Evolutionary conservation across 2,888 invertebrate genomes (phyloP).

Genomic region (Pseudanteris insignis): DNA sequence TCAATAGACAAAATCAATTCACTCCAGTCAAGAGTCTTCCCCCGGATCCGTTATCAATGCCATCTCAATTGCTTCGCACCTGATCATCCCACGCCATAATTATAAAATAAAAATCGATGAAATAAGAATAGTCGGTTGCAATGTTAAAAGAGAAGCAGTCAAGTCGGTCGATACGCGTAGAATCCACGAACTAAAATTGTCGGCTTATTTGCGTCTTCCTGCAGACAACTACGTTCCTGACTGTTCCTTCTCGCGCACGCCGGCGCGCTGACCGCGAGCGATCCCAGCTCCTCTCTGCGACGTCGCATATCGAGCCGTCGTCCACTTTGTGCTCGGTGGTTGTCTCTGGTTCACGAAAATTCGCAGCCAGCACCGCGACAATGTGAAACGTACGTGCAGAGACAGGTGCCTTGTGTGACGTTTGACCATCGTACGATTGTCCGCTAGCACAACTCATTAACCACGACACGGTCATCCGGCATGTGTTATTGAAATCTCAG

Average conservation of each 20-base stretch:
- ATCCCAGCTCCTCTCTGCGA: conserved; percentile 51
- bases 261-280: conserved; percentile 63
- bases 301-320: conserved; percentile 36
- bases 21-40: background rate
- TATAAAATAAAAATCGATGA: conserved; percentile 10
- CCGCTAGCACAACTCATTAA: background rate
- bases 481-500: conserved; percentile 5
- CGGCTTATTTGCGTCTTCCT: conserved; percentile 29
- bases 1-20: conserved; percentile 8
- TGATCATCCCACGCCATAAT: conserved; percentile 2
- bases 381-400: conserved; percentile 29
- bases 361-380: conserved; percentile 19
- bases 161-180: conserved; percentile 26
- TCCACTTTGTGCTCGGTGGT: conserved; percentile 42
- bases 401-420: background rate
- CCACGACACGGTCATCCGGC: too few species aligned
- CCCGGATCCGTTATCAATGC: background rate
- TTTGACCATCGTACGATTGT: conserved; percentile 3
- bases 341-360: conserved; percentile 18
- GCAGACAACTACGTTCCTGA: conserved; percentile 27
- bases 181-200: conserved; percentile 22
- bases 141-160: conserved; percentile 9
- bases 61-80: background rate
- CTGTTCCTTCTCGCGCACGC: conserved; percentile 48
- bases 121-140: conserved; percentile 12